Percentiles rank a stretch among this genome's conserved stretches.
These are phyloP conservation scores for Lapara coniferarum DNA, from an alignment of 2,888 invertebrate genomes.

Conservation along the genomic window DNA sequence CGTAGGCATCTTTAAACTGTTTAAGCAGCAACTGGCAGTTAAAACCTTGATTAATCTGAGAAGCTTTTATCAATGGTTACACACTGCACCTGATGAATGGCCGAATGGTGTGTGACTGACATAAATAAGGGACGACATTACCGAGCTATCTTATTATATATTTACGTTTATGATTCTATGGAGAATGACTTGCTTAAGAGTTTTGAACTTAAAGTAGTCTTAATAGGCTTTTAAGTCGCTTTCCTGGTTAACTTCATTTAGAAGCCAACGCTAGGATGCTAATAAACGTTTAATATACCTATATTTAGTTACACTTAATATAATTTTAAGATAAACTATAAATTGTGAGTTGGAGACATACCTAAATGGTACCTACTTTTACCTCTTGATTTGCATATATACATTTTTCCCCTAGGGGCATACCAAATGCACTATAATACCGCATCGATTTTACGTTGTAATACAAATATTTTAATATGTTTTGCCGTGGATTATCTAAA, in stretches of 20 bases:
- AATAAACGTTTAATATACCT: neutral
- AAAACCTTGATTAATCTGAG: conserved; percentile 9
- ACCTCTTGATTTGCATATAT: no score
- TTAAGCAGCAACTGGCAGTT: conserved; percentile 13
- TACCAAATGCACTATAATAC: no score
- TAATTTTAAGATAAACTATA: neutral
- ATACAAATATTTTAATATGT: no score
- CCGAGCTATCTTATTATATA: neutral
- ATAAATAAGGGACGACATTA: neutral
- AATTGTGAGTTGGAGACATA: neutral
- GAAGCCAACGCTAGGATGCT: no score
- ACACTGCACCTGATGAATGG: conserved; percentile 6
- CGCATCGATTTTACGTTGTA: no score
- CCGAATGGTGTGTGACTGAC: neutral
- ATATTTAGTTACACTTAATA: neutral
- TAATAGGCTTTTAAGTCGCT: neutral
- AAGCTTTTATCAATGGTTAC: conserved; percentile 1
- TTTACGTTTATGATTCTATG: neutral
- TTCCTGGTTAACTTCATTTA: neutral
- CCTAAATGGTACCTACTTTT: no score
- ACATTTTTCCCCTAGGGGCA: no score
- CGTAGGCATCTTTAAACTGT: conserved; percentile 15
- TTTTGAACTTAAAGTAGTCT: no score
- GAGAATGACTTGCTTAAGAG: no score
- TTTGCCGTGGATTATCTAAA: neutral